Evolutionary conservation across 2,797 vertebrate species (phyloP), one percentile per base, ranked within the genome.

Genomic region (Australoheros facetus): DNA sequence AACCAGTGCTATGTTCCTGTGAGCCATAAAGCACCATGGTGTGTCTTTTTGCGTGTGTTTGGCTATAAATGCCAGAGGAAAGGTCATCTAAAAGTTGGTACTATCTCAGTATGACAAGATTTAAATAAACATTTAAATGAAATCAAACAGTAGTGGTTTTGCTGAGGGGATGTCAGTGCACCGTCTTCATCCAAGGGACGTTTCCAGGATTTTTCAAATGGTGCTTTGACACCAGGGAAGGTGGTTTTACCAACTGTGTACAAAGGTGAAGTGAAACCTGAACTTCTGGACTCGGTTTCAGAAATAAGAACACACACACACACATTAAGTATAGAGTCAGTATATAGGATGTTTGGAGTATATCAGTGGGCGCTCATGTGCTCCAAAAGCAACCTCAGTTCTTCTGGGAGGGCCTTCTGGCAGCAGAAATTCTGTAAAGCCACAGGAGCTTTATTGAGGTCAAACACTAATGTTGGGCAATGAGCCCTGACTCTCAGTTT

Each of bases 61-160:
- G 54, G 30, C 17, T 64, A 5, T 53, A 26, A 53, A 54, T 82
- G 42, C 80, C 54, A 32, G 73, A 19, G 42, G 51, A 82, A 72
- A 78, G 48, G 62, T 69, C 62, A 69, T 6, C 42, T 3, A 69
- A 45, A 51, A 51, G 62, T 51, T 69, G 42, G 12, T 26, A 51
- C 17, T 48, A 28, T 5, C 64, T 69, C 26, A 30, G 37, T 69
- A 30, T 69, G 45, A 69, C 6, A 26, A 51, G 26, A 0, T 30
- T n/a, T 51, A 69, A 69, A 69, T n/a, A 69, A 51, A 69, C 30
- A 51, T 51, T 30, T 51, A 51, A 69, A 51, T 69, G 10, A 51
- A 66, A 37, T 37, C 34, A 37, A 37, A n/a, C 5, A 0, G 10
- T 5, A 45, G 17, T 69, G 42, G 10, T 69, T 69, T 69, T 69